A percentile compares a stretch with the other conserved stretches of the same genome.
These are phyloP conservation scores for Limosa lapponica DNA, from an alignment of 2,797 vertebrate genomes.

Conservation along the genomic window DNA sequence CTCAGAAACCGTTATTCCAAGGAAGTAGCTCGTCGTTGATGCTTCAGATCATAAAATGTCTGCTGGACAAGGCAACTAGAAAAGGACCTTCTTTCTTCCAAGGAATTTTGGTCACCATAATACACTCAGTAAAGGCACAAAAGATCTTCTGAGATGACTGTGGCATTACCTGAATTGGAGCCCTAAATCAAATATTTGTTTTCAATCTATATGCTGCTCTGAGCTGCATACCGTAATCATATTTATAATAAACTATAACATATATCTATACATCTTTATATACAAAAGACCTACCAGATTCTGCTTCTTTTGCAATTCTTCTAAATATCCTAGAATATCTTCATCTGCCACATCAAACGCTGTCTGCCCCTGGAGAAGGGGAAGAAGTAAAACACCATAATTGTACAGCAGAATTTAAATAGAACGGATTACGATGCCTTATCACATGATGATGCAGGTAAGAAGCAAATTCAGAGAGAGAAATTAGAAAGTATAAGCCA, in stretches of 20 bases:
- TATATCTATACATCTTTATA: not conserved
- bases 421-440: not conserved
- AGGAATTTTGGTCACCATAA: not conserved
- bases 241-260: not conserved
- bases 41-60: not conserved
- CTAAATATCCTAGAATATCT: constrained; percentile 97
- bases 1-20: not conserved
- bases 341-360: constrained; percentile 98
- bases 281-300: constrained; percentile 85
- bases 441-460: not conserved
- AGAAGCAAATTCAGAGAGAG: not conserved
- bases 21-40: not conserved
- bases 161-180: not conserved
- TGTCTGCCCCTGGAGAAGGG: constrained; percentile 89
- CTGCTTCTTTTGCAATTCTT: constrained; percentile 98
- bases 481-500: not conserved
- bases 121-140: not conserved
- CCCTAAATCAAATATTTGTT: not conserved
- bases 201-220: not conserved
- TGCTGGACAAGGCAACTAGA: not conserved
- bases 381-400: not conserved
- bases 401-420: not conserved
- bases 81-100: not conserved
- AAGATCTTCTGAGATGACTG: not conserved
- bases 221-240: not conserved